Percentiles rank a stretch among this genome's conserved stretches.
phyloP scores from a whole-genome alignment of 2,113 vertebrate species.

The Leucoraja erinaceus region DNA sequence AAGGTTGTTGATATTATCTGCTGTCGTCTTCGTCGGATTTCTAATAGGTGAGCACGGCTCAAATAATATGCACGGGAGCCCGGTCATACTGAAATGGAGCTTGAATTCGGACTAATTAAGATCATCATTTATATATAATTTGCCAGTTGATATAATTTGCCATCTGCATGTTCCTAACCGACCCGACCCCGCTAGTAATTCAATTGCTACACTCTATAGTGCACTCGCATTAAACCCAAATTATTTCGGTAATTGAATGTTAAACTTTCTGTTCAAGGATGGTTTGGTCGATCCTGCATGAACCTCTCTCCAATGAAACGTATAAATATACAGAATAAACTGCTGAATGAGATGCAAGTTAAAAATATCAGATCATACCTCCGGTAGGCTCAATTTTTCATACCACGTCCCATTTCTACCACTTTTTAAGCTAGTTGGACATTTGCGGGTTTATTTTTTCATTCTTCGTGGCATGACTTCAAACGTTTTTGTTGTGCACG shows the following conservation, averaged over 20 bases:
- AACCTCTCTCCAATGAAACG: slow-evolving; percentile 40
- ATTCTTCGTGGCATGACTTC: no score
- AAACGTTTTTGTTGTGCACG: no score
- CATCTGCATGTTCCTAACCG: not conserved
- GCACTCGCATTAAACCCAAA: no score
- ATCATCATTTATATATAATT: no score
- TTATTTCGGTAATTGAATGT: not conserved
- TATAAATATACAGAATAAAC: slow-evolving; percentile 54
- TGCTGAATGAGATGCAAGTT: slow-evolving; percentile 77
- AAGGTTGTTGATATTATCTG: slow-evolving; percentile 44
- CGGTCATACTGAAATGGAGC: not conserved
- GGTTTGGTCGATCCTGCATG: slow-evolving; percentile 67
- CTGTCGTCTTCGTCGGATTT: slow-evolving; percentile 68
- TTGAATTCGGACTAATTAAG: not conserved
- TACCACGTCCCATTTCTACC: no score
- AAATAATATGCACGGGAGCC: not conserved
- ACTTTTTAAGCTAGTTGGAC: not conserved
- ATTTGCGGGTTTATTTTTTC: not conserved
- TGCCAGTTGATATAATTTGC: no score
- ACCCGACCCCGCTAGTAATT: not conserved
- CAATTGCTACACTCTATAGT: not conserved
- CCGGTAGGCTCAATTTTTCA: slow-evolving; percentile 59
- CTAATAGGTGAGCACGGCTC: slow-evolving; percentile 62
- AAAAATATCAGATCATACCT: slow-evolving; percentile 77
- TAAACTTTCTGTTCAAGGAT: slow-evolving; percentile 59